Percentiles rank a stretch among this genome's conserved stretches.
Evolutionary conservation across 2,797 vertebrate species (phyloP).

Genomic region (Naso thynnoides): DNA sequence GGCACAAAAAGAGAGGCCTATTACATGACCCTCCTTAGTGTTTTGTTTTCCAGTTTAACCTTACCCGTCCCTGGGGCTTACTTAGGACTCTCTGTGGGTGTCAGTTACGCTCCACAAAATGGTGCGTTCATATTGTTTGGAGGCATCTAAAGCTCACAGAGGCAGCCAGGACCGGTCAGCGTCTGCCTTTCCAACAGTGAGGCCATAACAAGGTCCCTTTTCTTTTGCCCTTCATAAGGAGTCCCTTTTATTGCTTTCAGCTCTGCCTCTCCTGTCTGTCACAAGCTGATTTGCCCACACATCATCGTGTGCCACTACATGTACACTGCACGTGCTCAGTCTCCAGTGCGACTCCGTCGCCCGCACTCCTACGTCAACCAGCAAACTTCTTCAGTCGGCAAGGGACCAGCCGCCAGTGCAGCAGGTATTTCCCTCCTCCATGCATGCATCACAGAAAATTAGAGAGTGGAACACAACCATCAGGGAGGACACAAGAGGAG

Average conservation of each 20-base stretch:
- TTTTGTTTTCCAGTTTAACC: slow-evolving; percentile 76
- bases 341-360: background rate
- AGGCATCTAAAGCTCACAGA: slow-evolving; percentile 44
- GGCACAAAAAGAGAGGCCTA: slow-evolving; percentile 75
- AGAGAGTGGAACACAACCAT: slow-evolving; percentile 48
- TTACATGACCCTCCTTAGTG: slow-evolving; percentile 75
- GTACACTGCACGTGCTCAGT: slow-evolving; percentile 34
- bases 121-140: slow-evolving; percentile 41
- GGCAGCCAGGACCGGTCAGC: background rate
- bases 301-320: slow-evolving; percentile 2
- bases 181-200: slow-evolving; percentile 21
- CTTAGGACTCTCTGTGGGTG: slow-evolving; percentile 63
- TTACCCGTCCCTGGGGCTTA: slow-evolving; percentile 73
- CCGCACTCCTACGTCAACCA: slow-evolving; percentile 26
- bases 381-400: slow-evolving; percentile 27
- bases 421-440: slow-evolving; percentile 37
- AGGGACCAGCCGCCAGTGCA: slow-evolving; percentile 36
- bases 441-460: slow-evolving; percentile 48
- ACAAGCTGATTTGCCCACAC: slow-evolving; percentile 19
- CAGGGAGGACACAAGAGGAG: slow-evolving; percentile 29
- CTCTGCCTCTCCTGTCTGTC: slow-evolving; percentile 15
- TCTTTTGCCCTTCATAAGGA: slow-evolving; percentile 17
- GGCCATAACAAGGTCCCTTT: slow-evolving; percentile 19
- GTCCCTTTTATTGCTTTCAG: slow-evolving; percentile 16
- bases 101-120: slow-evolving; percentile 73